Evolutionary conservation across 2,888 invertebrate genomes (phyloP), one percentile per base, ranked within the genome.

Genomic region (Drosophila kambysellisi): DNA sequence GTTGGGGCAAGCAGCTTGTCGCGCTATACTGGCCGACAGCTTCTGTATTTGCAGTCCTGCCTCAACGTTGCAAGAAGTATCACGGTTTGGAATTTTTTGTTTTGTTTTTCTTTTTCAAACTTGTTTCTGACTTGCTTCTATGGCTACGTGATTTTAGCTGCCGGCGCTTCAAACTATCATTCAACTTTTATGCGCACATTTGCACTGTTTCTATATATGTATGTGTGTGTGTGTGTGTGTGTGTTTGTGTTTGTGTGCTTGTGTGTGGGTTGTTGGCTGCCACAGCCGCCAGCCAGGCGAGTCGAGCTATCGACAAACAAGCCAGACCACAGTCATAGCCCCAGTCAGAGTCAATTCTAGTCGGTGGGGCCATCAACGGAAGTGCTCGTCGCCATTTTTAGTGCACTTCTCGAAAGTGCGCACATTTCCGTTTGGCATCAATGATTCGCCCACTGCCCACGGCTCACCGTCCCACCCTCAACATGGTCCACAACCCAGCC

Each of bases 351-450:
- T 70, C 77, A 66, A 78, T 68, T 62, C 54, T 51, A 69, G 74
- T 70, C 57, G 20, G 35, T 20, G 48, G 54, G 30, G 59, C 74
- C 87, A 90, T 88, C 89, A 83, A 56, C 85, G 87, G 87, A 88
- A 89, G 87, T 88, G 88, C 89, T 89, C 85, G 87, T 89, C 88
- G 87, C 91, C 88, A 88, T 84, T 90, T 89, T 87, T 87, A 87
- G 86, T 87, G 90, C 86, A 87, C 86, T 87, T 87, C 89, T 89
- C 81, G 79, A 89, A 86, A 87, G 91, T 90, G 85, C 76, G 87
- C 89, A 88, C 91, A 88, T 90, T 88, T 90, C 91, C 91, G 88
- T 84, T 88, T 84, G 89, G 88, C 91, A 88, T 90, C 87, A 87
- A 90, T 88, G 87, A 89, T 70, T 89, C 83, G 86, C 77, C 89